Evolutionary conservation across 2,888 invertebrate species (phyloP).

Genomic region (Drosophila neonasuta): DNA sequence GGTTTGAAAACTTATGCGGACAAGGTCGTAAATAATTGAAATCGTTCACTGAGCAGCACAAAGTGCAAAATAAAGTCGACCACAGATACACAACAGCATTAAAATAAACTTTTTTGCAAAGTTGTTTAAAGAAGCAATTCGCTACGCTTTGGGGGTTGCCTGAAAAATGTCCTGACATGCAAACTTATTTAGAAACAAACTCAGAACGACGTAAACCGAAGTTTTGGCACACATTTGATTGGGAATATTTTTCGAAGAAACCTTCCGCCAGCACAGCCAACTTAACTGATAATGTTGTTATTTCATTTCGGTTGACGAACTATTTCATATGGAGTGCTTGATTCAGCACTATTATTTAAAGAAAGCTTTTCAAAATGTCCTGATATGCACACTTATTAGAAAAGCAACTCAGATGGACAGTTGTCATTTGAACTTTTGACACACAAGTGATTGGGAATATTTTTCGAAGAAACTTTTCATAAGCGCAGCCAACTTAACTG

Average conservation of each 20-base stretch:
- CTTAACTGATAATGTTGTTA: background rate
- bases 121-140: background rate
- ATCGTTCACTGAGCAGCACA: conserved; percentile 15
- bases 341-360: background rate
- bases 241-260: background rate
- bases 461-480: background rate
- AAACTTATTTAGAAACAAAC: background rate
- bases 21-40: conserved; percentile 49
- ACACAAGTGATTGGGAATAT: background rate
- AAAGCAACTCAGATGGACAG: too few relatives aligned
- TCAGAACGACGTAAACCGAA: background rate
- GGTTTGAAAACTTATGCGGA: conserved; percentile 42
- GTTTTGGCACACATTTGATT: background rate
- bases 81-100: conserved; percentile 3
- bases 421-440: too few relatives aligned
- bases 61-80: conserved; percentile 4
- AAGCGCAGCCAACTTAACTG: too few relatives aligned
- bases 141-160: background rate
- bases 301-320: background rate
- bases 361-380: too few relatives aligned
- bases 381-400: too few relatives aligned
- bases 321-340: background rate
- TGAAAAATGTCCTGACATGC: background rate
- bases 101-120: conserved; percentile 11
- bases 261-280: background rate